phyloP scores from a whole-genome alignment of 2,888 invertebrate species.

The Latheticus oryzae region DNA sequence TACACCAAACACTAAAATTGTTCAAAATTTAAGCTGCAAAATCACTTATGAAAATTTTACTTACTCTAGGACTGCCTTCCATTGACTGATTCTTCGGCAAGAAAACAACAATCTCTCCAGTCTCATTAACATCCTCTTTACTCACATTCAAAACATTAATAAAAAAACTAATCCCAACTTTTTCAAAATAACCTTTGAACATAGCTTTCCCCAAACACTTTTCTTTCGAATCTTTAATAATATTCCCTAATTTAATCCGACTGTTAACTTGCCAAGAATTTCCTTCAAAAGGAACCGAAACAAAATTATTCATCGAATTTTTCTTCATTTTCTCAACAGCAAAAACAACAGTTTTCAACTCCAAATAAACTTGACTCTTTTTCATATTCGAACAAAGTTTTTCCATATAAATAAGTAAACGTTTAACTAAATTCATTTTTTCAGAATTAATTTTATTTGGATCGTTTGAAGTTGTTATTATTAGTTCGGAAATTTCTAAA shows the following conservation, averaged over 20 bases:
- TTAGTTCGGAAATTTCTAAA: constrained; percentile 36
- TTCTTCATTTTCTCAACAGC: constrained; percentile 34
- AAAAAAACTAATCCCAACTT: constrained; percentile 19
- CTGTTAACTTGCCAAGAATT: constrained; percentile 36
- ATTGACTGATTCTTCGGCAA: constrained; percentile 22
- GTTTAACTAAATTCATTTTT: constrained; percentile 30
- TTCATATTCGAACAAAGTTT: constrained; percentile 28
- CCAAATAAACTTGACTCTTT: constrained; percentile 22
- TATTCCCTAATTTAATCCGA: constrained; percentile 30
- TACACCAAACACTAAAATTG: constrained; percentile 38
- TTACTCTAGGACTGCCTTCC: constrained; percentile 25
- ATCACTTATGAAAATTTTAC: neutral
- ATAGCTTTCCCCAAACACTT: constrained; percentile 35
- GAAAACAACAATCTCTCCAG: constrained; percentile 12
- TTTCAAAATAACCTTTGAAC: constrained; percentile 35
- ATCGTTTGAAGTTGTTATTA: constrained; percentile 30
- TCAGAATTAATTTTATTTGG: constrained; percentile 11
- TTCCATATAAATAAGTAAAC: constrained; percentile 29
- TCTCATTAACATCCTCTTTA: neutral
- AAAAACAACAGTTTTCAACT: constrained; percentile 35
- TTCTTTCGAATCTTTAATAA: neutral
- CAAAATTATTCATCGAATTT: constrained; percentile 25
- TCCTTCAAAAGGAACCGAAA: constrained; percentile 34
- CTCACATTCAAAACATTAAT: constrained; percentile 7
- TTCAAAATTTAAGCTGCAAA: constrained; percentile 1